Evolutionary conservation across 1,140 invertebrate species (phyloP).

Genomic region (Aphelenchoides fujianensis): DNA sequence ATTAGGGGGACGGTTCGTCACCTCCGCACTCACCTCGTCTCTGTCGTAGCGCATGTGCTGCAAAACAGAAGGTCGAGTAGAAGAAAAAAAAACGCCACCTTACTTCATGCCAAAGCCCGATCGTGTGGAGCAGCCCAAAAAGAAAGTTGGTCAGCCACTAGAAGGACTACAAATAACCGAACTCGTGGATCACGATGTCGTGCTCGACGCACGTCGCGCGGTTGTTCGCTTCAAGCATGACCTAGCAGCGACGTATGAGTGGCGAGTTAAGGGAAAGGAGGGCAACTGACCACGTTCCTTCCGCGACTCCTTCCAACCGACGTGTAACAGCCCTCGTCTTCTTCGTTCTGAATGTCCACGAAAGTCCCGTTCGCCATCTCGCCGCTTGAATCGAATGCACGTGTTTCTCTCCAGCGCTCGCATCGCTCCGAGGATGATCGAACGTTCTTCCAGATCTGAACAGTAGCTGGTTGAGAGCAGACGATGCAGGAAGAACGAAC

Average conservation of each 20-base stretch:
- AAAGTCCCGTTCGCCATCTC: slow-evolving; percentile 23
- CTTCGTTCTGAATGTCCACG: slow-evolving; percentile 28
- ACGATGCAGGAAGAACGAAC: slow-evolving; percentile 18
- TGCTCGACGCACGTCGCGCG: slow-evolving; percentile 40
- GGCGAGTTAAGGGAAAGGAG: too few species aligned
- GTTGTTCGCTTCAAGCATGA: slow-evolving; percentile 33
- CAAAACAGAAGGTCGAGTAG: too few species aligned
- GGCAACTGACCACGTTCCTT: slow-evolving; percentile 32
- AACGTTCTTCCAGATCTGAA: slow-evolving; percentile 24
- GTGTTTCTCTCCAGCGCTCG: slow-evolving; percentile 29
- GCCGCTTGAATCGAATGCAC: slow-evolving; percentile 22
- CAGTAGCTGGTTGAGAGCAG: not conserved
- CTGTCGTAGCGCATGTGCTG: slow-evolving; percentile 53
- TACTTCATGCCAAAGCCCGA: slow-evolving; percentile 28
- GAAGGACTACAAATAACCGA: slow-evolving; percentile 24
- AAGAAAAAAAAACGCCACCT: not conserved
- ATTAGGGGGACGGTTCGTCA: too few species aligned
- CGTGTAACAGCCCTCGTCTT: slow-evolving; percentile 32
- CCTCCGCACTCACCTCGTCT: too few species aligned
- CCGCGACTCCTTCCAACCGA: slow-evolving; percentile 22
- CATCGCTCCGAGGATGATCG: slow-evolving; percentile 26
- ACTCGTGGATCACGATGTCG: slow-evolving; percentile 44
- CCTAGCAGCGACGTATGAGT: too few species aligned
- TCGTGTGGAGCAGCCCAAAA: slow-evolving; percentile 40
- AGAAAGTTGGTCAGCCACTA: slow-evolving; percentile 8